These are phyloP conservation scores for Mesocentrotus franciscanus DNA, from an alignment of 53 echinoderm and acorn worm genomes.

Conservation along the genomic window DNA sequence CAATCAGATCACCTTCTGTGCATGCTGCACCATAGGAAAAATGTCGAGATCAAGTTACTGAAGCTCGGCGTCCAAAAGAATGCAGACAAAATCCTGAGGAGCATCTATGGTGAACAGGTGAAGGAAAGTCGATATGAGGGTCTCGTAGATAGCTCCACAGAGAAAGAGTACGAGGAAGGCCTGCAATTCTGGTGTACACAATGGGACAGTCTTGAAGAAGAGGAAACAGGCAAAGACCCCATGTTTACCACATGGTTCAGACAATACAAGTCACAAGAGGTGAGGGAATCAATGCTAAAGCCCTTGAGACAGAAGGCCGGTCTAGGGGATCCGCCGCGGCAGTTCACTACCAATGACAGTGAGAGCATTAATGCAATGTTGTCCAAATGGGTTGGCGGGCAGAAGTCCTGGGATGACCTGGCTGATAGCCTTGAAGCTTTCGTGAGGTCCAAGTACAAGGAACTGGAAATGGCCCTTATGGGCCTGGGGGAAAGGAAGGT, in stretches of 20 bases:
- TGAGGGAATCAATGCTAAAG: constrained; percentile 22
- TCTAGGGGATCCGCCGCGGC: constrained; percentile 19
- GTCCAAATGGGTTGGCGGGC: constrained; percentile 45
- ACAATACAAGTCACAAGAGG: constrained; percentile 50
- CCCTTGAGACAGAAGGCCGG: neutral
- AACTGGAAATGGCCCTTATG: constrained; percentile 49
- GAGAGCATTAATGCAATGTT: constrained; percentile 35
- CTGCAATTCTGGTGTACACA: constrained; percentile 2
- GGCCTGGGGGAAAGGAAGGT: constrained; percentile 25
- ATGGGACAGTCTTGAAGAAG: neutral
- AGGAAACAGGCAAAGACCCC: constrained; percentile 26
- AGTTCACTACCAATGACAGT: constrained; percentile 47
- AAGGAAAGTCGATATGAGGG: constrained; percentile 32
- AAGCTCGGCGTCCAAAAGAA: neutral
- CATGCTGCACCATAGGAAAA: constrained; percentile 52
- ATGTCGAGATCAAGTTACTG: neutral
- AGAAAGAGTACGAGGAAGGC: constrained; percentile 15
- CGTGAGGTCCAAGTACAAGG: constrained; percentile 34
- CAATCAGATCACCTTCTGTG: constrained; percentile 27
- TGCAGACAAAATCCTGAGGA: neutral
- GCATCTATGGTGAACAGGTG: constrained; percentile 51
- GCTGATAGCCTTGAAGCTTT: constrained; percentile 47
- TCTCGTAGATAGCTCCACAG: neutral
- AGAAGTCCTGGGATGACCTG: constrained; percentile 49
- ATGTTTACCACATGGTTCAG: constrained; percentile 19